Evolutionary conservation across 2,113 vertebrate species (phyloP).

Genomic region (Acrocephalus arundinaceus): DNA sequence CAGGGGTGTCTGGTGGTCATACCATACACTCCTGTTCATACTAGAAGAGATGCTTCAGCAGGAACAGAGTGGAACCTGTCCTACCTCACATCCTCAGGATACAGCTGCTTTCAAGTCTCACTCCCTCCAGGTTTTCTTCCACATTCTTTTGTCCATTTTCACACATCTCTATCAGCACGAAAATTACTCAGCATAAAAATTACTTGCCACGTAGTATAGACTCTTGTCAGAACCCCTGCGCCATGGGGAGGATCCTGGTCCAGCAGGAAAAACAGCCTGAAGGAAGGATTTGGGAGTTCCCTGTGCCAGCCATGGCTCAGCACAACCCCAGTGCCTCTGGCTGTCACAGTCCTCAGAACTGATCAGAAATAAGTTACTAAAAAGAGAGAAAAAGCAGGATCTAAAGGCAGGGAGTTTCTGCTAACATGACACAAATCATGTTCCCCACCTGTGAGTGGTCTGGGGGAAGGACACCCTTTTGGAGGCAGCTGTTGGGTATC

Average conservation of each 20-base stretch:
- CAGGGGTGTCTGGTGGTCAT: neutral
- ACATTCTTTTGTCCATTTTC: neutral
- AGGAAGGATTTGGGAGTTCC: neutral
- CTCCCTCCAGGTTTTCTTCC: neutral
- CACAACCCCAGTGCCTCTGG: neutral
- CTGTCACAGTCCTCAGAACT: neutral
- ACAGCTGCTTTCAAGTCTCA: neutral
- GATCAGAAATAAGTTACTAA: neutral
- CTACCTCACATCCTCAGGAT: neutral
- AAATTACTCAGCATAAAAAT: neutral
- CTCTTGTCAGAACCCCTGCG: neutral
- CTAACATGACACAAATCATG: neutral
- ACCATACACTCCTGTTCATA: neutral
- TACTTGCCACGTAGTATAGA: rapidly evolving
- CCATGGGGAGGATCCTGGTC: neutral
- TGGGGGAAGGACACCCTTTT: neutral
- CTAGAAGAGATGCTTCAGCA: neutral
- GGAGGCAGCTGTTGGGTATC: neutral
- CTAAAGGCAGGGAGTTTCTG: neutral
- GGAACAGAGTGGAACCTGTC: neutral
- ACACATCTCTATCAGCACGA: neutral
- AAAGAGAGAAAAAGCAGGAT: neutral
- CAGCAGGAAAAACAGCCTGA: neutral
- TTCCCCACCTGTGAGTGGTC: neutral
- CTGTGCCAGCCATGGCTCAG: neutral